Conservation (phyloP, 2,888 invertebrate species). For the Stictocephala bisonia region DNA sequence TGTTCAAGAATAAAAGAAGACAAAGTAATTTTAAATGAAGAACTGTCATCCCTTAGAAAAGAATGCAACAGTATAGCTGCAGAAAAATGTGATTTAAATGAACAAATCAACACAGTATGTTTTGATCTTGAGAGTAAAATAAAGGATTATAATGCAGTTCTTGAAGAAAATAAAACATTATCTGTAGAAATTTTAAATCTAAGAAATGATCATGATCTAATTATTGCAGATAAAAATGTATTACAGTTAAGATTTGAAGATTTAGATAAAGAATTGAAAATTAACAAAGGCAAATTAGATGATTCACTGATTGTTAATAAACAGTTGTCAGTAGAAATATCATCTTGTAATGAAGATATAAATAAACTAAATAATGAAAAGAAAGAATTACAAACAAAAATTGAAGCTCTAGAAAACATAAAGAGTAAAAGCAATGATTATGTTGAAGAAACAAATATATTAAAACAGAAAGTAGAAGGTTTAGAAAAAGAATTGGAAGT, state of each 20-base stretch:
- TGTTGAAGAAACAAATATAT: too few species aligned
- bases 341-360: neutral
- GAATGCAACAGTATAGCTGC: neutral
- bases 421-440: too few species aligned
- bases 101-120: constrained; percentile 5
- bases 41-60: constrained; percentile 1
- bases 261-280: neutral
- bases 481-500: neutral
- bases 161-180: constrained; percentile 6
- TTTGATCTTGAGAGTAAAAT: neutral
- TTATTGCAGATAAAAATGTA: neutral
- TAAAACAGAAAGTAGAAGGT: too few species aligned
- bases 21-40: too few species aligned
- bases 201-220: neutral
- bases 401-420: neutral
- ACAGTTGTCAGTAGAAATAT: neutral
- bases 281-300: neutral
- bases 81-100: constrained; percentile 23
- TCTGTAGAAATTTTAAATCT: neutral
- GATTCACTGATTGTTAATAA: neutral
- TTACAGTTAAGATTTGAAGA: neutral
- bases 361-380: constrained; percentile 4
- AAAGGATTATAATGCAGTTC: neutral
- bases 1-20: too few species aligned
- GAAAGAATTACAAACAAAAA: neutral